Conservation (phyloP, 2,888 invertebrate species). For the Ferrisia virgata region DNA sequence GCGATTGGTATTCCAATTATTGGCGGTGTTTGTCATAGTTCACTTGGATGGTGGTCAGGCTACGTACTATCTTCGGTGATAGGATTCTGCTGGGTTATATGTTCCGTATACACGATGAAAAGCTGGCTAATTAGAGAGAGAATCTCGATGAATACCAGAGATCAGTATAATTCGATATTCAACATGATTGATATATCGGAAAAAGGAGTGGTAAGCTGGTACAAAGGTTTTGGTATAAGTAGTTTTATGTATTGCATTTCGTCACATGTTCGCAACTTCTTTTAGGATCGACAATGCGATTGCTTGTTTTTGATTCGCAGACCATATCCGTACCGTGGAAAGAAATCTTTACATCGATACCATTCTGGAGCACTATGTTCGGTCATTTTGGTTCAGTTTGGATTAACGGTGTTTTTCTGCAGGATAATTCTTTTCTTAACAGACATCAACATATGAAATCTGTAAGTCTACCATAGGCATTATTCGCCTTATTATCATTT, state of each 20-base stretch:
- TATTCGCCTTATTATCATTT: not conserved
- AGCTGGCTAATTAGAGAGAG: not conserved
- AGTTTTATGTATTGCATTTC: not conserved
- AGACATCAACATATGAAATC: not conserved
- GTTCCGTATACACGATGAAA: not conserved
- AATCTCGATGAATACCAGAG: constrained; percentile 6
- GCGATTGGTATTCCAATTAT: constrained; percentile 6
- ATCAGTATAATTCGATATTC: not conserved
- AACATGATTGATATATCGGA: not conserved
- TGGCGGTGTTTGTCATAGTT: not conserved
- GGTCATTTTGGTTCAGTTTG: constrained; percentile 32
- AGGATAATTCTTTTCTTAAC: not conserved
- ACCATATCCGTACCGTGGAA: constrained; percentile 3
- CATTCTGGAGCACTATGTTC: constrained; percentile 19
- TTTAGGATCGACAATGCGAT: constrained; percentile 19
- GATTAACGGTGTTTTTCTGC: not conserved
- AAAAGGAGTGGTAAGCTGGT: constrained; percentile 18
- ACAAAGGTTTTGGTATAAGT: not conserved
- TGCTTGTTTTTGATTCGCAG: constrained; percentile 38
- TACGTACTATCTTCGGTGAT: not conserved
- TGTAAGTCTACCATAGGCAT: not conserved
- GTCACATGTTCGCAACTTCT: not conserved
- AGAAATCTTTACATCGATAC: not conserved
- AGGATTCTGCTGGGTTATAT: not conserved
- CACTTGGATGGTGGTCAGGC: not conserved